Conservation (phyloP, 2,888 invertebrate species). For the Baronia brevicornis region DNA sequence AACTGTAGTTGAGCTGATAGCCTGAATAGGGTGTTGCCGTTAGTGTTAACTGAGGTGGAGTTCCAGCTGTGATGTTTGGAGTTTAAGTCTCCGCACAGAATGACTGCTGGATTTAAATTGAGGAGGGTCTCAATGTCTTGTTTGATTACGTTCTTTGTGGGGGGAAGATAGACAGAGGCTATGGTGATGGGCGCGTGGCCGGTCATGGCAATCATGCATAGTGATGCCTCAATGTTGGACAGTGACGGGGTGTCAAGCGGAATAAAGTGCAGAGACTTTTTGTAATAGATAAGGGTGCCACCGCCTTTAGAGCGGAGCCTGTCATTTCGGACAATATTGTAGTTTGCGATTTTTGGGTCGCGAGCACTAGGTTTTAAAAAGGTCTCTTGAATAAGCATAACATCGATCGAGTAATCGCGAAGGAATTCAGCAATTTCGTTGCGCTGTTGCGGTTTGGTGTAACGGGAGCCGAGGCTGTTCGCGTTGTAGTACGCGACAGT, state of each 20-base stretch:
- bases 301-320: conserved; percentile 2
- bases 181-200: conserved; percentile 13
- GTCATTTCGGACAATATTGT: conserved; percentile 6
- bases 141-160: too few species aligned
- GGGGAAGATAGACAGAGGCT: conserved; percentile 7
- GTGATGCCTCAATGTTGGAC: conserved; percentile 6
- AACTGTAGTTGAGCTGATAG: too few species aligned
- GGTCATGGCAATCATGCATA: conserved; percentile 8
- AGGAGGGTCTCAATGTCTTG: conserved; percentile 7
- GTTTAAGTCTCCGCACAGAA: conserved; percentile 11
- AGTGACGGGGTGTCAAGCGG: conserved; percentile 1
- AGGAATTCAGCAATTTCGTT: conserved; percentile 7
- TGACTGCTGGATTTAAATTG: conserved; percentile 2
- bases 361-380: conserved; percentile 4
- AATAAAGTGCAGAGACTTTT: conserved; percentile 1
- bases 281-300: conserved; percentile 15
- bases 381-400: conserved; percentile 14
- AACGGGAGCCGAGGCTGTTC: conserved; percentile 1
- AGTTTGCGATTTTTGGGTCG: conserved; percentile 8
- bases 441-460: neutral
- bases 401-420: conserved; percentile 5
- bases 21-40: too few species aligned
- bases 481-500: conserved; percentile 2
- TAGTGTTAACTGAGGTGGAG: too few species aligned
- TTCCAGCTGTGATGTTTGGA: too few species aligned